phyloP scores from a whole-genome alignment of 2,888 invertebrate species.

The Diploptera punctata region DNA sequence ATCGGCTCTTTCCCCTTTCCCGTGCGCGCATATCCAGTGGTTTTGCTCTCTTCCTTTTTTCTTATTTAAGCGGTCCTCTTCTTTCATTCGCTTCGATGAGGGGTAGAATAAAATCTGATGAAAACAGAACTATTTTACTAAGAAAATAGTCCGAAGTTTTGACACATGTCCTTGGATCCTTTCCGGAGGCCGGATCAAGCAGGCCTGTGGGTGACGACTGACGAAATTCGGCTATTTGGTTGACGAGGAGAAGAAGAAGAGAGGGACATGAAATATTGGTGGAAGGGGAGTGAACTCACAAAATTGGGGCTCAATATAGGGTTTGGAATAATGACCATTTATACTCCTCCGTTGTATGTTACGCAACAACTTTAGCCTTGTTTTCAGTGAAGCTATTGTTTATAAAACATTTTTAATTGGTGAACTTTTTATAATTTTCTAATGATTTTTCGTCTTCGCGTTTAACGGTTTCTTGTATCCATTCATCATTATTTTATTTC shows the following conservation, averaged over 20 bases:
- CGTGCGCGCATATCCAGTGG: not conserved
- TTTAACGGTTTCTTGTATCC: no score
- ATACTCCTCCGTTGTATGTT: no score
- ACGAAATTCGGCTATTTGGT: conserved; percentile 20
- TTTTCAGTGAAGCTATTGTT: no score
- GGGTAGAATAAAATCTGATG: conserved; percentile 27
- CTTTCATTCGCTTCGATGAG: conserved; percentile 17
- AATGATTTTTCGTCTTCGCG: no score
- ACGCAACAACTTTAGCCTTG: no score
- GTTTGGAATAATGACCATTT: not conserved
- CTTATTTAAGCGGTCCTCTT: not conserved
- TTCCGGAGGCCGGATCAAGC: conserved; percentile 3
- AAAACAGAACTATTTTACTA: conserved; percentile 38
- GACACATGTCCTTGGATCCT: conserved; percentile 36
- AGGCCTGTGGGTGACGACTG: conserved; percentile 9
- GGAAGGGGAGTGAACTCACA: not conserved
- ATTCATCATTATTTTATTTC: no score
- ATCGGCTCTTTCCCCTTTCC: conserved; percentile 17
- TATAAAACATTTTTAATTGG: no score
- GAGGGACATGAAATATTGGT: not conserved
- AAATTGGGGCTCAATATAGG: conserved; percentile 22
- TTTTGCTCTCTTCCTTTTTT: not conserved
- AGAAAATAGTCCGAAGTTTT: conserved; percentile 37
- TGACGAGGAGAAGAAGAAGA: not conserved
- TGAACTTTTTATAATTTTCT: no score